These are phyloP conservation scores for Fissipunctia ypsillon DNA, from an alignment of 2,888 invertebrate genomes.

Conservation along the genomic window DNA sequence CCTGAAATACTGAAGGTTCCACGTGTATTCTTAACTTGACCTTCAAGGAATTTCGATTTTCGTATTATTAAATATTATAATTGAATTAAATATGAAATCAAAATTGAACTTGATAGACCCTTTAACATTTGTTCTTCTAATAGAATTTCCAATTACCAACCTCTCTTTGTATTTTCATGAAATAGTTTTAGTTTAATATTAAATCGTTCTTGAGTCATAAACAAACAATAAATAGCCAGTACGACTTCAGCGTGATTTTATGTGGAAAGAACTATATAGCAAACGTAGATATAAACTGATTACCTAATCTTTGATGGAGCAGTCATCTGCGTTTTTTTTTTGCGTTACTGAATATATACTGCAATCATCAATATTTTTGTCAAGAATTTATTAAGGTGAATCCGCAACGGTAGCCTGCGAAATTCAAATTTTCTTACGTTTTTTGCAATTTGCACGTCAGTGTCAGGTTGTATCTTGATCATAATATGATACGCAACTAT, in stretches of 20 bases:
- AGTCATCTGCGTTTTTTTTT: background rate
- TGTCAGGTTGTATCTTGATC: no score
- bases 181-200: constrained; percentile 17
- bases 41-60: no score
- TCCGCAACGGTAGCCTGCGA: no score
- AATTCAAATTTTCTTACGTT: no score
- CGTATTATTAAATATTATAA: background rate
- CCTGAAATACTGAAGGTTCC: background rate
- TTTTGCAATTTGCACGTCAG: no score
- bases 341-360: background rate
- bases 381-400: no score
- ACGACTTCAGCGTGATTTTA: background rate
- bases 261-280: background rate
- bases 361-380: background rate
- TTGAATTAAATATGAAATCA: background rate
- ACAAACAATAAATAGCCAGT: background rate
- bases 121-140: background rate
- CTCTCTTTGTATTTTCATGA: constrained; percentile 4
- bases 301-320: background rate
- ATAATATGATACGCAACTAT: no score
- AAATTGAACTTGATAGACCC: background rate
- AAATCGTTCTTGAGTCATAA: background rate
- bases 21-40: background rate
- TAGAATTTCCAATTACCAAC: constrained; percentile 27
- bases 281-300: background rate